Evolutionary conservation across 2,888 invertebrate species (phyloP).

Genomic region (Morinoia aosen): DNA sequence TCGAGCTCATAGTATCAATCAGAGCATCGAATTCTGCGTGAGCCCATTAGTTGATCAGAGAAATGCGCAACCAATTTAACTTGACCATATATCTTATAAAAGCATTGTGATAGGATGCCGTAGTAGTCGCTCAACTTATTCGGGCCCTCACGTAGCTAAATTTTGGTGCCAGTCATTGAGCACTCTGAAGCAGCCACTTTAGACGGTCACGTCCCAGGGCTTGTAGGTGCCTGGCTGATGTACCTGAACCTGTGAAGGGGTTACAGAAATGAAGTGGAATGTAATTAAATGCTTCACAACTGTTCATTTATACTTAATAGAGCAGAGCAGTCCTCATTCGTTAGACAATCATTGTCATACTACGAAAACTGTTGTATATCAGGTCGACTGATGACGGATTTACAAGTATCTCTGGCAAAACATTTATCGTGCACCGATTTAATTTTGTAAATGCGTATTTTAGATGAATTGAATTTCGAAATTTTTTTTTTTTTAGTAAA

Average conservation of each 20-base stretch:
- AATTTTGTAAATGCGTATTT: too few species aligned
- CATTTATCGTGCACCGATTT: background rate
- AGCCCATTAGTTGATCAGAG: too few species aligned
- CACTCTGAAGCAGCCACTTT: background rate
- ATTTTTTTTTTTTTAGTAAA: too few species aligned
- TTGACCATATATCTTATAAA: too few species aligned
- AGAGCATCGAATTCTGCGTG: too few species aligned
- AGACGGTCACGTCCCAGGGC: slow-evolving; percentile 38
- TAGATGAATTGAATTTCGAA: too few species aligned
- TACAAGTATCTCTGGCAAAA: background rate
- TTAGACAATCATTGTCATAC: background rate
- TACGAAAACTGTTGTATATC: background rate
- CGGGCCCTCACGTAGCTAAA: background rate
- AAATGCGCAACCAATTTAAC: too few species aligned
- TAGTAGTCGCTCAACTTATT: too few species aligned
- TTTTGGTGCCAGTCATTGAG: background rate
- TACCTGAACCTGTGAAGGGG: background rate
- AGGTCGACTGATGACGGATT: background rate
- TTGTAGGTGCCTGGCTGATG: background rate
- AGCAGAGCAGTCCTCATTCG: background rate
- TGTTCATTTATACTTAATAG: background rate
- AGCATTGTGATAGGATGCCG: too few species aligned
- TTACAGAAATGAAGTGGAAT: background rate
- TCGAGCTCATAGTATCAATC: too few species aligned
- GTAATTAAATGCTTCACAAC: background rate